Evolutionary conservation across 2,888 invertebrate genomes (phyloP).

Genomic region (Didymodactylos carnosus): DNA sequence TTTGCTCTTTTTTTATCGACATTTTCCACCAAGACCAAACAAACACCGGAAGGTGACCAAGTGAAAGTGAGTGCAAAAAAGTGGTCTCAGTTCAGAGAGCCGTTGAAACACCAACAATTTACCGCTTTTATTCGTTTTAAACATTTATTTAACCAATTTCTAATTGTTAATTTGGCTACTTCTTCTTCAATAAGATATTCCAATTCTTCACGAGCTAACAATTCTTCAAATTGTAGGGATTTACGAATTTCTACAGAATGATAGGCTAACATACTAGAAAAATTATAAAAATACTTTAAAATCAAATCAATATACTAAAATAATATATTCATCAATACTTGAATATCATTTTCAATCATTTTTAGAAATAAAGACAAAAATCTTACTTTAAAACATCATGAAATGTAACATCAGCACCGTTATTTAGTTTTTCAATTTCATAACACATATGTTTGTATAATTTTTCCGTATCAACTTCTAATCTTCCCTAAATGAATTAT

Average conservation of each 20-base stretch:
- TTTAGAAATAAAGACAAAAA: background rate
- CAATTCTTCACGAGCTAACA: constrained; percentile 87
- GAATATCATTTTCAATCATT: too few species aligned
- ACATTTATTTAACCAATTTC: constrained; percentile 94
- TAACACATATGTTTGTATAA: constrained; percentile 99
- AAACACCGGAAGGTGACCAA: too few species aligned
- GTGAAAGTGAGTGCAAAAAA: too few species aligned
- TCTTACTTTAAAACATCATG: constrained; percentile 75
- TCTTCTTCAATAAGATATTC: constrained; percentile 98
- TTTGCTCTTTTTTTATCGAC: too few species aligned
- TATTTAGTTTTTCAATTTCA: constrained; percentile 82
- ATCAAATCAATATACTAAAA: too few species aligned
- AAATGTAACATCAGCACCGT: constrained; percentile 79
- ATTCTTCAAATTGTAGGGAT: constrained; percentile 84
- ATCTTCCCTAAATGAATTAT: constrained; percentile 44
- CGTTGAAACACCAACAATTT: too few species aligned
- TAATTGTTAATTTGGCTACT: constrained; percentile 94
- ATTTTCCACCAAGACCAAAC: too few species aligned
- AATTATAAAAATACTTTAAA: background rate
- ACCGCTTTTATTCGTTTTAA: constrained; percentile 71
- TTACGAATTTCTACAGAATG: constrained; percentile 90
- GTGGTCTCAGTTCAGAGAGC: too few species aligned
- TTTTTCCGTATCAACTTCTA: constrained; percentile 84
- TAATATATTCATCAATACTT: too few species aligned
- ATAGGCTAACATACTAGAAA: constrained; percentile 65